Evolutionary conservation across 2,113 vertebrate genomes (phyloP).

Genomic region (Psophia crepitans): DNA sequence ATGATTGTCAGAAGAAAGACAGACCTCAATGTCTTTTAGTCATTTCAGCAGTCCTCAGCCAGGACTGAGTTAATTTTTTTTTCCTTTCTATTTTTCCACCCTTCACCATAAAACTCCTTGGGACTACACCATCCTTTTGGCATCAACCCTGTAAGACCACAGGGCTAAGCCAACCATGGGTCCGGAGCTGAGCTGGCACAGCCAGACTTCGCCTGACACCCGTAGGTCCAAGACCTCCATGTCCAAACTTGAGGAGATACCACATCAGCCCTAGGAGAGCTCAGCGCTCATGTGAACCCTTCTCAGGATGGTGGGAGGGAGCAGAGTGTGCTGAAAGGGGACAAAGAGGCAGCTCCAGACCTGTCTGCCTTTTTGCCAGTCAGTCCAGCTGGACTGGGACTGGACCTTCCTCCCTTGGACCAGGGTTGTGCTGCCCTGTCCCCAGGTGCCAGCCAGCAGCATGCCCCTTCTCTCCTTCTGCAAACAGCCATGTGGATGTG

Average conservation of each 20-base stretch:
- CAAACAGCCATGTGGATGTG: accelerated
- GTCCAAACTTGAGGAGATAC: not conserved
- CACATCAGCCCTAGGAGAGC: not conserved
- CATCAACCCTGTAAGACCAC: not conserved
- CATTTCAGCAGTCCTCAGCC: not conserved
- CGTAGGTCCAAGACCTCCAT: not conserved
- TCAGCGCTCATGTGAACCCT: not conserved
- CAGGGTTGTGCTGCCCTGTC: not conserved
- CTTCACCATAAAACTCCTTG: not conserved
- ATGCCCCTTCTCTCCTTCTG: not conserved
- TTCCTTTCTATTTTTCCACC: not conserved
- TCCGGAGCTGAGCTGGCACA: not conserved
- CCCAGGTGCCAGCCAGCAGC: not conserved
- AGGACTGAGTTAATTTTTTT: not conserved
- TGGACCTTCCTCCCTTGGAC: not conserved
- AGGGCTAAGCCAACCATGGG: not conserved
- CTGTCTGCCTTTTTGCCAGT: not conserved
- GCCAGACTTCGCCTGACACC: not conserved
- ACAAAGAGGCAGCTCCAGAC: not conserved
- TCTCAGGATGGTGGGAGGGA: not conserved
- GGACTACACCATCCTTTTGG: not conserved
- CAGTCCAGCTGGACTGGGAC: not conserved
- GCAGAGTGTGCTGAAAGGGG: not conserved
- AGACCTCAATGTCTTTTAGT: not conserved
- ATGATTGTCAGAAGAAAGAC: not conserved